Evolutionary conservation across 2,888 invertebrate species (phyloP), one percentile per base, ranked within the genome.

Genomic region (Callosobruchus maculatus): DNA sequence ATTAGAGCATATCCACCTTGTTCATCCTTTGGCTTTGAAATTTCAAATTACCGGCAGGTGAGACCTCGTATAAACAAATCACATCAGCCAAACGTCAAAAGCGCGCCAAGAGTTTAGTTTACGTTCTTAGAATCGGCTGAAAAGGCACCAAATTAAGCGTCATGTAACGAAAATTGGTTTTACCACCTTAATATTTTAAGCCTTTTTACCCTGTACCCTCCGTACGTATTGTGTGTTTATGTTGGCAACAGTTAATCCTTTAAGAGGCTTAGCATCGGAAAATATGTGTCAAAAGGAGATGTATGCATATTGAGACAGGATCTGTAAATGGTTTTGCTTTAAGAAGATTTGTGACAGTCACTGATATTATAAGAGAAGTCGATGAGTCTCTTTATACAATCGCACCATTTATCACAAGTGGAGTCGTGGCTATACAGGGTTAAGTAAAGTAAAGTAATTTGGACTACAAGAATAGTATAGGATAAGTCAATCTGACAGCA

Each of bases 101-200:
- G 13, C 13, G 13, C 13, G 49, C 49, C 49, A 49, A 49, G 13
- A 49, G 68, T 68, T 21, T 74, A 72, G 75, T 73, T 74, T 74
- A 72, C 72, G 67, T 75, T 75, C 75, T 67, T 18, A 72, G 75
- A 76, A 75, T 49, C 69, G 73, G 22, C 73, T 72, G 71, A 71
- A 70, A 73, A 69, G 49, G 74, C 26, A 71, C 30, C 22, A 73
- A 71, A 72, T 69, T 67, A 71, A 21, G 72, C 66, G 72, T 75
- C 49, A 73, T 74, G 75, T 74, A 71, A 72, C 31, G 68, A 70
- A 78, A 78, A 78, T 78, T 78, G 76, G 78, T 76, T 77, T 77
- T 76, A 71, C 73, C 72, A n/a, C 71, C 73, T 66, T 73, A 73
- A 73, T 72, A 75, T 70, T 70, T 31, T 74, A 77, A 77, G 68